Evolutionary conservation across 1,140 invertebrate genomes (phyloP).

Genomic region (Microplitis mediator): DNA sequence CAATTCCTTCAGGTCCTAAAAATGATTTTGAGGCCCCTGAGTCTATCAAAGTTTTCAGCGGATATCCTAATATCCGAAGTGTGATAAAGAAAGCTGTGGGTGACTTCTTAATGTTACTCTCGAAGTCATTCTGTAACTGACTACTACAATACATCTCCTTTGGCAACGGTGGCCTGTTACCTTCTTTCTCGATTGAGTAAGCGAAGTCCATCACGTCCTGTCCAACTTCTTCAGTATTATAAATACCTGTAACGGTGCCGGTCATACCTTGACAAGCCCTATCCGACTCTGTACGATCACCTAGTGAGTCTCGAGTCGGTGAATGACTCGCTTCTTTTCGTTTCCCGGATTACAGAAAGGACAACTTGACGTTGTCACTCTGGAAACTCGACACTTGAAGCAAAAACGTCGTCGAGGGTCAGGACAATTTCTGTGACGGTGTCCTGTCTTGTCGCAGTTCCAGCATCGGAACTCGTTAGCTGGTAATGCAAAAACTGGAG

Average conservation of each 20-base stretch:
- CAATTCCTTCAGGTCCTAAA: conserved; percentile 7
- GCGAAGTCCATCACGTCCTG: no score
- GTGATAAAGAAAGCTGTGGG: conserved; percentile 1
- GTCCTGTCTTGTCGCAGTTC: conserved; percentile 13
- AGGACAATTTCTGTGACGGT: not conserved
- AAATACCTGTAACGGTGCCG: not conserved
- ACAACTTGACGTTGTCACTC: not conserved
- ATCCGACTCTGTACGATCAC: not conserved
- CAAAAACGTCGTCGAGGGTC: conserved; percentile 3
- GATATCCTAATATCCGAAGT: not conserved
- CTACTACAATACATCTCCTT: no score
- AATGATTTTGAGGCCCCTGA: conserved; percentile 11
- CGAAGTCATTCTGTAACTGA: not conserved
- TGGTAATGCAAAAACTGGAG: no score
- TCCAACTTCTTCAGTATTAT: not conserved
- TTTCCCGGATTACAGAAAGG: conserved; percentile 8
- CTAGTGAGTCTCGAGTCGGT: not conserved
- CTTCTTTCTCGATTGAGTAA: no score
- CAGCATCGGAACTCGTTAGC: not conserved
- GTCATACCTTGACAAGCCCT: not conserved
- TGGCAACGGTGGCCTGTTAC: not conserved
- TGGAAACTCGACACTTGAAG: not conserved
- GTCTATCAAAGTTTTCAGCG: conserved; percentile 10
- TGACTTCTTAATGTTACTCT: not conserved
- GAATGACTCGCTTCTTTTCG: not conserved